Evolutionary conservation across 2,888 invertebrate genomes (phyloP).

Genomic region (Megastigmus dorsalis): DNA sequence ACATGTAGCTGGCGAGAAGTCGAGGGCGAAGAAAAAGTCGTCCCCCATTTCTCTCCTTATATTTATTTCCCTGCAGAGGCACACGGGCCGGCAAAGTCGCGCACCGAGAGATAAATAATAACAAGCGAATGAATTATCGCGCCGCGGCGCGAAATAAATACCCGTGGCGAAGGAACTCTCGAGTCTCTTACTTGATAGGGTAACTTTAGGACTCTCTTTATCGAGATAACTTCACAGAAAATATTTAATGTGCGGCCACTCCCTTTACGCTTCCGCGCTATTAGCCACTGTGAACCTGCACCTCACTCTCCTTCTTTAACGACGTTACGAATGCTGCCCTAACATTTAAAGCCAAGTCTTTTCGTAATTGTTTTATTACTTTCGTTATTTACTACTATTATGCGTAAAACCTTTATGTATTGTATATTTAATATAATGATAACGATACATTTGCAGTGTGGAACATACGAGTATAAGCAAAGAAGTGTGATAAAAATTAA

Average conservation of each 20-base stretch:
- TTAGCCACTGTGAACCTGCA: too few relatives aligned
- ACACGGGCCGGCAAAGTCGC: conserved; percentile 43
- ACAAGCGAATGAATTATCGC: conserved; percentile 67
- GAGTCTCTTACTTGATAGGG: conserved; percentile 25
- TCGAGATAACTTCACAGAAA: conserved; percentile 47
- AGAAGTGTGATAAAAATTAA: too few relatives aligned
- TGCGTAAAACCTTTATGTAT: too few relatives aligned
- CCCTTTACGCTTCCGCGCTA: background rate
- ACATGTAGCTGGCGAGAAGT: too few relatives aligned
- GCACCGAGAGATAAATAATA: conserved; percentile 69
- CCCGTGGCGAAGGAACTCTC: conserved; percentile 18
- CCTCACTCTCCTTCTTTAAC: background rate
- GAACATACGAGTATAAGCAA: too few relatives aligned
- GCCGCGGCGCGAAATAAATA: conserved; percentile 60
- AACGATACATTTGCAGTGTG: too few relatives aligned
- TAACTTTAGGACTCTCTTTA: conserved; percentile 24
- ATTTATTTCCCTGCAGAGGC: conserved; percentile 57
- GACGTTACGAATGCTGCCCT: too few relatives aligned
- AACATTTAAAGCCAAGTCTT: too few relatives aligned
- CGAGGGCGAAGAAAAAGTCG: conserved; percentile 45
- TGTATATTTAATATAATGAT: too few relatives aligned
- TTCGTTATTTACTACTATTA: too few relatives aligned
- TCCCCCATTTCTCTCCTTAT: background rate
- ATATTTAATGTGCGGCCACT: conserved; percentile 33
- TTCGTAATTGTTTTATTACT: too few relatives aligned